These are phyloP conservation scores for Pogoniulus pusillus DNA, from an alignment of 2,797 vertebrate species.

Conservation along the genomic window DNA sequence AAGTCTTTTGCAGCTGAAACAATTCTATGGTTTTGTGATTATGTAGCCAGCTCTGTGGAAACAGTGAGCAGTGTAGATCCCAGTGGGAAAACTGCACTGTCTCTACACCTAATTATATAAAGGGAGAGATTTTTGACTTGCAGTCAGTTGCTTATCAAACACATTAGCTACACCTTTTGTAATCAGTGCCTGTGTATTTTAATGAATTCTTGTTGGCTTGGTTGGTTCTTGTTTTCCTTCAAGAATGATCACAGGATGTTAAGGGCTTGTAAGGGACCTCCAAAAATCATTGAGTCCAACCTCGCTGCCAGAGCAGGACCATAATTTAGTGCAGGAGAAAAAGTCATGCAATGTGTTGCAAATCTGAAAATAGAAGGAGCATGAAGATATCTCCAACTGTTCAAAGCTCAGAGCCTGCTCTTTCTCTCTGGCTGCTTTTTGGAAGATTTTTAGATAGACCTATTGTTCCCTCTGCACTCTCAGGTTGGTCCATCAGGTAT, in stretches of 20 bases:
- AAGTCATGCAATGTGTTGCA: not conserved
- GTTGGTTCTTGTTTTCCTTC: not conserved
- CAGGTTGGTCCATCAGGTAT: not conserved
- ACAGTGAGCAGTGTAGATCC: not conserved
- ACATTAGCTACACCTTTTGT: not conserved
- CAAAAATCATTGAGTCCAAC: too few relatives aligned
- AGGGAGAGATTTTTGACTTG: not conserved
- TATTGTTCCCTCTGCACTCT: not conserved
- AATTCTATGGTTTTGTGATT: not conserved
- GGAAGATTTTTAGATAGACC: not conserved
- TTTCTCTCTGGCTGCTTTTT: not conserved
- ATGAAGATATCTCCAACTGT: not conserved
- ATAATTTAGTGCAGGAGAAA: not conserved
- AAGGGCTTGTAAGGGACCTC: too few relatives aligned
- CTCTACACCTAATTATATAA: not conserved
- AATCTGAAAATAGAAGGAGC: not conserved
- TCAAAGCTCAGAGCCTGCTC: not conserved
- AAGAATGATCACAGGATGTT: not conserved
- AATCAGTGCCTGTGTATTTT: not conserved
- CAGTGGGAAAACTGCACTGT: not conserved
- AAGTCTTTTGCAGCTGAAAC: too few relatives aligned
- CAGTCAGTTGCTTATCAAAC: not conserved
- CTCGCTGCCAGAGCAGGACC: too few relatives aligned
- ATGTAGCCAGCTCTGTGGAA: not conserved
- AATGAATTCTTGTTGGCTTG: not conserved